phyloP scores from a whole-genome alignment of 2,888 invertebrate species.

The Drosophila neutralis region DNA sequence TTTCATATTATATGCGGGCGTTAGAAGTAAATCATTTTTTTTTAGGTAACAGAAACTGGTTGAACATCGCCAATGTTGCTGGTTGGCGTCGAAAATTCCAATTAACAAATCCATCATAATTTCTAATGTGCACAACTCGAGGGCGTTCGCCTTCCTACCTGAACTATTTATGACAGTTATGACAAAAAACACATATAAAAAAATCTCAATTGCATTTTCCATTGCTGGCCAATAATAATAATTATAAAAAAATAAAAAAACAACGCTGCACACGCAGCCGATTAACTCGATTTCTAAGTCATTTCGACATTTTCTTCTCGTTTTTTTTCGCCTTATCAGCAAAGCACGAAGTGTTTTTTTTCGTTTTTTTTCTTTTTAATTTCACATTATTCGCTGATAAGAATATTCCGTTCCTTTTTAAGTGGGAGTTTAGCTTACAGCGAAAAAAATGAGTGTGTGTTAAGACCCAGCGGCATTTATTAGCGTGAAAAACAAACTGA shows the following conservation, averaged over 20 bases:
- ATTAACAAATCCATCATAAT: conserved; percentile 81
- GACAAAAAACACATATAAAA: conserved; percentile 16
- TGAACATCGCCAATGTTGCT: conserved; percentile 45
- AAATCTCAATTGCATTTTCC: conserved; percentile 41
- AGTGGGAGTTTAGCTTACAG: conserved; percentile 69
- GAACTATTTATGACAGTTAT: conserved; percentile 45
- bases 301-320: conserved; percentile 30
- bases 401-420: conserved; percentile 63
- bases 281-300: conserved; percentile 31
- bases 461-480: conserved; percentile 15
- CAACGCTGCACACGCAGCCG: conserved; percentile 33
- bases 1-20: conserved; percentile 37
- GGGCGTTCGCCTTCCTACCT: conserved; percentile 35
- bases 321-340: conserved; percentile 60
- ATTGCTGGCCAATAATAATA: conserved; percentile 12
- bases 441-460: conserved; percentile 14
- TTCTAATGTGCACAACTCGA: conserved; percentile 64
- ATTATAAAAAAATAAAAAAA: conserved; percentile 16
- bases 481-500: conserved; percentile 10
- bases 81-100: conserved; percentile 61
- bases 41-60: conserved; percentile 56
- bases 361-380: conserved; percentile 49
- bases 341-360: conserved; percentile 14
- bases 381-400: conserved; percentile 67
- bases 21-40: conserved; percentile 21